Base-by-base conservation (phyloP, 2,797 vertebrate genomes). In the Sebastes reedi region DNA sequence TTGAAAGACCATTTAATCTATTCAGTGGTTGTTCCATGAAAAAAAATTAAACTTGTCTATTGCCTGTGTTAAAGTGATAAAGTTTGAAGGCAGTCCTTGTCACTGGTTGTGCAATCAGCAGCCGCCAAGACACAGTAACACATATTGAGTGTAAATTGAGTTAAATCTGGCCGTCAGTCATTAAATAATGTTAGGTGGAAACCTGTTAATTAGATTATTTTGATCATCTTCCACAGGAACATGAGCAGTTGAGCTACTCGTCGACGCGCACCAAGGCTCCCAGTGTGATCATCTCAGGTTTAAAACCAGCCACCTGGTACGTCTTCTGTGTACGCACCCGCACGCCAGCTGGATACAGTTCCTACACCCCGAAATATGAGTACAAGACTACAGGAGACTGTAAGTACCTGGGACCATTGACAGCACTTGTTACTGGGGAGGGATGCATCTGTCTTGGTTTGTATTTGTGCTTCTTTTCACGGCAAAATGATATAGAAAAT, bases 221-320 rank as follows among this genome's bases (percentile, higher is more conserved):
- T 56, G n/a, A 72, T 67, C 34, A 39, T 54, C 10, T 22, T 62
- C 16, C 39, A 29, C 94, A 99, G 98, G 97, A 99, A 80, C 96
- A 98, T 58, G 98, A 98, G 83, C 97, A 97, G 94, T 89, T 97
- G 90, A 98, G 97, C 94, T 99, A 98, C 94, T 98, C 97, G 12
- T 98, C 98, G 30, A 98, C 97, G 11, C 97, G 97, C 85, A 97
- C 97, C 93, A 98, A 97, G 86, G 97, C 96, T 83, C 97, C 97
- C 91, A 98, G 97, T 91, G 97, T 98, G 91, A 98, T 99, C 91
- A 93, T 99, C 94, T 97, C 97, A 54, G 97, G 97, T 85, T 96
- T 99, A 88, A 98, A 97, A 92, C 97, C 97, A 72, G 96, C 97
- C 75, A 98, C 98, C 92, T 97, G 96, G 94, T 99, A 99, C n/a